These are phyloP conservation scores for Thereva unica DNA, from an alignment of 2,888 invertebrate genomes.

Conservation along the genomic window DNA sequence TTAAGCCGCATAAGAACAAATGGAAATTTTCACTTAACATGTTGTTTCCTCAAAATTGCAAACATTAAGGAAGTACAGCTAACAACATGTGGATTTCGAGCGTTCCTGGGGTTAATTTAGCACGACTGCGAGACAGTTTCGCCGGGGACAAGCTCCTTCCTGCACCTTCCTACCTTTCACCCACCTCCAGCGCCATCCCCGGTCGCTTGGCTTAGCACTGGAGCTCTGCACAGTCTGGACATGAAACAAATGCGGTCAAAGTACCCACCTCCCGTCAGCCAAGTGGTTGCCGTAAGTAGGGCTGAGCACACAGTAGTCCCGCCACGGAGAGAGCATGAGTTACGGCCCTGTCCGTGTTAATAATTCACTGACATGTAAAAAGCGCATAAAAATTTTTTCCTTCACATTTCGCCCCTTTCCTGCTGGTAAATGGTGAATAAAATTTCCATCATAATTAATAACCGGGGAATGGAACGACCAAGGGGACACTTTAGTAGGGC, in stretches of 20 bases:
- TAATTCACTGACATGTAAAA: constrained; percentile 43
- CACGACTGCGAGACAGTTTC: no score
- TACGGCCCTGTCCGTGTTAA: constrained; percentile 41
- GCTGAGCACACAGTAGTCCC: constrained; percentile 2
- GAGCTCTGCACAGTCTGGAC: no score
- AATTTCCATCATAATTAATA: constrained; percentile 42
- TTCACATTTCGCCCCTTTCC: constrained; percentile 37
- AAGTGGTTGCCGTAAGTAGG: constrained; percentile 14
- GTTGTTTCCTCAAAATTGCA: constrained; percentile 28
- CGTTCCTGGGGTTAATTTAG: no score
- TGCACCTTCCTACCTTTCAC: no score
- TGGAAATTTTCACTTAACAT: constrained; percentile 28
- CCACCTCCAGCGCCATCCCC: no score
- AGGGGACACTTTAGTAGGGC: neutral
- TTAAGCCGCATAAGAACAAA: constrained; percentile 24
- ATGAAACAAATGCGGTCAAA: neutral
- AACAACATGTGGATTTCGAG: constrained; percentile 9
- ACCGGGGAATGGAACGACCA: constrained; percentile 15
- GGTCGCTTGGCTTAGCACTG: no score
- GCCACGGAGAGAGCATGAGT: constrained; percentile 37
- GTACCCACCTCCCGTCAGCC: neutral
- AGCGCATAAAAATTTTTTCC: constrained; percentile 39
- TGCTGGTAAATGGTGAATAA: constrained; percentile 41
- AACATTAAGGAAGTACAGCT: constrained; percentile 25
- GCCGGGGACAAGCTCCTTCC: no score